Evolutionary conservation across 30 jellyfish, hydroid and myxozoan genomes (phyloP).

Genomic region (Turritopsis dohrnii): DNA sequence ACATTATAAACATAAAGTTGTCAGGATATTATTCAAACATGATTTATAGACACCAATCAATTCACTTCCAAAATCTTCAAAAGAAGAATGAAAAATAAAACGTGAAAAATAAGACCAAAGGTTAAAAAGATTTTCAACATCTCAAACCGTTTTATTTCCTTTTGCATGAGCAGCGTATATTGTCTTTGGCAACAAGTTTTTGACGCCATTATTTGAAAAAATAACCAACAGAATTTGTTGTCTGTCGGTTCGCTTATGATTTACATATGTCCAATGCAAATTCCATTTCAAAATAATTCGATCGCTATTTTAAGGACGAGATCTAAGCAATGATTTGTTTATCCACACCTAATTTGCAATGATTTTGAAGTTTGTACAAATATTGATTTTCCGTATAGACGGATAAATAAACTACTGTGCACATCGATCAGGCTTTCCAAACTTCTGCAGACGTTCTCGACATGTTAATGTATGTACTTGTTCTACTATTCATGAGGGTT

Average conservation of each 20-base stretch:
- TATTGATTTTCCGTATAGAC: background rate
- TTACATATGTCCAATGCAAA: background rate
- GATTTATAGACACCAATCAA: background rate
- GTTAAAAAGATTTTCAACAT: background rate
- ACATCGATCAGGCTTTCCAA: background rate
- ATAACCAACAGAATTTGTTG: background rate
- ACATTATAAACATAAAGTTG: background rate
- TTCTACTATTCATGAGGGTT: background rate
- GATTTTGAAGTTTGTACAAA: background rate
- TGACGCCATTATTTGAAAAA: background rate
- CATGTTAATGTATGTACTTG: background rate
- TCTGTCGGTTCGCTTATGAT: background rate
- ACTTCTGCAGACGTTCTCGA: background rate
- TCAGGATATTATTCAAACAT: background rate
- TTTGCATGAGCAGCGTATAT: background rate
- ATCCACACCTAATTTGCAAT: background rate
- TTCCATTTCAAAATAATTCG: background rate
- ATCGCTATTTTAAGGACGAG: background rate
- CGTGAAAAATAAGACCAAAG: background rate
- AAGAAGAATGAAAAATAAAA: background rate
- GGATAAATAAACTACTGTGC: background rate
- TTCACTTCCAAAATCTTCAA: background rate
- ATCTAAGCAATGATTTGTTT: background rate
- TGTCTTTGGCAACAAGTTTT: background rate
- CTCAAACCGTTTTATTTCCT: background rate